These are phyloP conservation scores for Dipodomys merriami DNA, from an alignment of 2,113 vertebrate species.

Conservation along the genomic window DNA sequence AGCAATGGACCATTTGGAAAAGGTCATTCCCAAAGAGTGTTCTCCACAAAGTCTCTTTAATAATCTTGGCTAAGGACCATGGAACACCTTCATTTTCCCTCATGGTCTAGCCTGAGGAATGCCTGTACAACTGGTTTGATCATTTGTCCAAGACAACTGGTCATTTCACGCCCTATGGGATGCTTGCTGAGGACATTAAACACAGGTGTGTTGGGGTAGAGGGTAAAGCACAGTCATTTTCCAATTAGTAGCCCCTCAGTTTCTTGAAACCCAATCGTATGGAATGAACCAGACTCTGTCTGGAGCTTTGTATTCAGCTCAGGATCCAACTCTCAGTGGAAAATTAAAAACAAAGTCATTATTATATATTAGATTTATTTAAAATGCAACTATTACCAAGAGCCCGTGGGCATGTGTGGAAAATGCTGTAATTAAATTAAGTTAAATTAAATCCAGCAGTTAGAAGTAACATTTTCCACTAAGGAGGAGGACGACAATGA, in stretches of 20 bases:
- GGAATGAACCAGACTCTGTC: conserved; percentile 75
- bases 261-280: conserved; percentile 65
- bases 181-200: conserved; percentile 52
- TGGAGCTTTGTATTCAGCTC: conserved; percentile 70
- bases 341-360: conserved; percentile 84
- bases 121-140: neutral
- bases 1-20: neutral
- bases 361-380: conserved; percentile 84
- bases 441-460: conserved; percentile 82
- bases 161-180: conserved; percentile 31
- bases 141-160: conserved; percentile 20
- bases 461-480: conserved; percentile 83
- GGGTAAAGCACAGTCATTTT: neutral
- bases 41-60: neutral
- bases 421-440: conserved; percentile 82
- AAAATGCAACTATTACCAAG: conserved; percentile 82
- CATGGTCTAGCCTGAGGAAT: neutral
- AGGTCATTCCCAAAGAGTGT: neutral
- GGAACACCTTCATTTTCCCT: neutral
- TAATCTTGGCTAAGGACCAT: neutral
- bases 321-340: conserved; percentile 78
- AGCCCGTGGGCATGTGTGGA: conserved; percentile 82
- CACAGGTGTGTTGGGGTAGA: conserved; percentile 57
- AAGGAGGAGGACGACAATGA: conserved; percentile 68
- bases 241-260: conserved; percentile 46